A percentile compares a stretch with the other conserved stretches of the same genome.
Conservation (phyloP, 2,797 vertebrate genomes). For the Malacoraja senta region DNA sequence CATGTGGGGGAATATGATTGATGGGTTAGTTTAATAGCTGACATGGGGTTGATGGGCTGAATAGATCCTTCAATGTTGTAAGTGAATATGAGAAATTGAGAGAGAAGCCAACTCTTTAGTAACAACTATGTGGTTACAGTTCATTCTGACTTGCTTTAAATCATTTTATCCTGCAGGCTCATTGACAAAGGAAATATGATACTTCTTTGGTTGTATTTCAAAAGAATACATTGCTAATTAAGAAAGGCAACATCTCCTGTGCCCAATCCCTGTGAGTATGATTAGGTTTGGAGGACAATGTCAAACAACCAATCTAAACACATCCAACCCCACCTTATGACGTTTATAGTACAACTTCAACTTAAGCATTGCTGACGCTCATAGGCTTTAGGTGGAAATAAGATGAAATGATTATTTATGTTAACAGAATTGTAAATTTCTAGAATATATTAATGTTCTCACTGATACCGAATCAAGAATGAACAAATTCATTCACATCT, state of each 20-base stretch:
- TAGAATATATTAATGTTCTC: background rate
- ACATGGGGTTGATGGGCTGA: no score
- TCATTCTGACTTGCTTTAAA: background rate
- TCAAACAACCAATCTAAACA: background rate
- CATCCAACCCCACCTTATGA: background rate
- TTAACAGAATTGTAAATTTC: background rate
- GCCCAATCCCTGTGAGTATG: background rate
- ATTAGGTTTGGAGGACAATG: background rate
- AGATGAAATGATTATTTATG: background rate
- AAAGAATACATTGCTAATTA: background rate
- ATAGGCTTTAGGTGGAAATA: background rate
- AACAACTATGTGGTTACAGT: no score
- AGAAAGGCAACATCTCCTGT: background rate
- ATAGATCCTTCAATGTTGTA: no score
- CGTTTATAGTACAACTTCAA: background rate
- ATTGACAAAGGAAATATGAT: background rate
- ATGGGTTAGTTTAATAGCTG: no score
- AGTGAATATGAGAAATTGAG: no score
- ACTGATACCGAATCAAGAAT: background rate
- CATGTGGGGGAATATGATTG: no score
- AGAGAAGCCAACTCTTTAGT: background rate
- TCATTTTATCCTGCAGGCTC: conserved; percentile 1
- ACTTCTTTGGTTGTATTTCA: background rate
- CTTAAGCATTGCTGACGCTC: background rate
- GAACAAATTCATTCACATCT: background rate